Evolutionary conservation across 2,888 invertebrate genomes (phyloP), one percentile per base, ranked within the genome.

Genomic region (Synergus laeviventris): DNA sequence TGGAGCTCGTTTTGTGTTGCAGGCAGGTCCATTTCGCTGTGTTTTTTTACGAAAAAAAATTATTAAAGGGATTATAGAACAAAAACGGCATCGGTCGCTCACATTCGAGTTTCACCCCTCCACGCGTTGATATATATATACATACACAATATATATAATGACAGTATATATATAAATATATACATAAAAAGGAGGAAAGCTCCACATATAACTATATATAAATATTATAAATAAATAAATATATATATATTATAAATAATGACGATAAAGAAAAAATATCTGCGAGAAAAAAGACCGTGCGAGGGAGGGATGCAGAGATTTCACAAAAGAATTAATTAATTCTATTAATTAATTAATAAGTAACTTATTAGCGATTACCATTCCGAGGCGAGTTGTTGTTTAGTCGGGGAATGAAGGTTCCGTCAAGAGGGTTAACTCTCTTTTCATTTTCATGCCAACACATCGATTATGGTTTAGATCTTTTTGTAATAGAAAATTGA

Each of bases 61-160:
- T 74, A 78, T 77, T 77, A 76, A 81, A 78, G 38, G 62, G 66
- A 76, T 66, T 42, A 81, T 80, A 77, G 45, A 76, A 70, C 39
- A 79, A 66, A 73, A 56, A 84, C 54, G 78, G 81, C 73, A 79
- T 81, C 79, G 77, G 79, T 81, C 79, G 83, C 79, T 80, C 80
- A 82, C 83, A 82, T 81, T 84, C 81, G 84, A 85, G 84, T 84
- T 83, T 83, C 83, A 82, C 83, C 84, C 81, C 82, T 82, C 84
- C 84, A 83, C 84, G 80, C 83, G 82, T 84, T 70, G 75, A 78
- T 79, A 81, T 83, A 84, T 81, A 81, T 82, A 80, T 78, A 84
- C 82, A 85, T 80, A 84, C 81, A 83, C 75, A 84, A 70, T 61
- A 78, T 64, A 79, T 49, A 80, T 80, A 78, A 78, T 76, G 24